Conservation (phyloP, 2,888 invertebrate species). For the Epiblema foenella region DNA sequence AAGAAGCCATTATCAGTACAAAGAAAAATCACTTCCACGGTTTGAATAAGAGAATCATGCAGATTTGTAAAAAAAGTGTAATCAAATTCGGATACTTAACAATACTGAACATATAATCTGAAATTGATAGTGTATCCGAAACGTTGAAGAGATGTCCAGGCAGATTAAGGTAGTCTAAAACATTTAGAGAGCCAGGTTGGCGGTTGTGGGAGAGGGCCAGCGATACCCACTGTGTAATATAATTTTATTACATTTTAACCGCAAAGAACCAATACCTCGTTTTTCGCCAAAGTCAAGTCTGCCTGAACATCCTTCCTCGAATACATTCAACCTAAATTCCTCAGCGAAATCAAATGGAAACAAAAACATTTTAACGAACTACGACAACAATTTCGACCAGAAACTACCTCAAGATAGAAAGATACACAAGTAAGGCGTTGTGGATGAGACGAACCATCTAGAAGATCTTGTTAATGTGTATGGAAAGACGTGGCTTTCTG, state of each 20-base stretch:
- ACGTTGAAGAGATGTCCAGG: conserved; percentile 9
- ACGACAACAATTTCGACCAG: conserved; percentile 73
- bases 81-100: conserved; percentile 44
- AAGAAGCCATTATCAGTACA: conserved; percentile 65
- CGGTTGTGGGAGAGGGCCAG: no score
- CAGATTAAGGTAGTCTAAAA: background rate
- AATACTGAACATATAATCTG: conserved; percentile 43
- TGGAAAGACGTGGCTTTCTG: conserved; percentile 43
- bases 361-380: conserved; percentile 59
- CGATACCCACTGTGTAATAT: no score
- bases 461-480: conserved; percentile 63
- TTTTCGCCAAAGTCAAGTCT: background rate
- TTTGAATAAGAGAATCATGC: conserved; percentile 54
- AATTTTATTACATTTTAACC: background rate
- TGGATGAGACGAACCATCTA: conserved; percentile 76
- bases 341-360: conserved; percentile 56
- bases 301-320: conserved; percentile 22
- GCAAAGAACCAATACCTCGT: background rate
- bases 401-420: conserved; percentile 81
- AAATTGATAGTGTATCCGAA: conserved; percentile 19
- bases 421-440: conserved; percentile 84
- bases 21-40: conserved; percentile 39
- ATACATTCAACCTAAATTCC: conserved; percentile 48
- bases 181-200: no score
- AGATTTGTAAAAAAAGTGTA: conserved; percentile 49